Evolutionary conservation across 2,797 vertebrate genomes (phyloP).

Genomic region (Leptodactylus fallax): DNA sequence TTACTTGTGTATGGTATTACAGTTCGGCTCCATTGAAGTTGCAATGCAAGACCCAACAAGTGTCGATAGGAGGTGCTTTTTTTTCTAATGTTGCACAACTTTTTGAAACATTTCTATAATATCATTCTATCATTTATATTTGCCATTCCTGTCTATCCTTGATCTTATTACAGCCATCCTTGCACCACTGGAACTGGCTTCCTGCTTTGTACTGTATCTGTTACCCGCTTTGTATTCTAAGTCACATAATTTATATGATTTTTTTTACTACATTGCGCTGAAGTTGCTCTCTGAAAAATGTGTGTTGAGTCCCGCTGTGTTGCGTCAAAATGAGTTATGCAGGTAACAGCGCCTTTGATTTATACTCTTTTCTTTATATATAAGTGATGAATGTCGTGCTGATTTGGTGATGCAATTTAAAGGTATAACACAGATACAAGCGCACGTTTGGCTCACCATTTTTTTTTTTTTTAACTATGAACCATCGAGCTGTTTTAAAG

Average conservation of each 20-base stretch:
- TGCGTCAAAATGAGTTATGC: slow-evolving; percentile 38
- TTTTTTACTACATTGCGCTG: slow-evolving; percentile 18
- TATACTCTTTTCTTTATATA: slow-evolving; percentile 32
- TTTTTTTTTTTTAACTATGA: not conserved
- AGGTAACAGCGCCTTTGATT: slow-evolving; percentile 35
- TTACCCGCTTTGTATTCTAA: not conserved
- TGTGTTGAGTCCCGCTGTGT: slow-evolving; percentile 33
- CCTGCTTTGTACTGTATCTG: not conserved
- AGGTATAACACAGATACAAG: slow-evolving; percentile 10
- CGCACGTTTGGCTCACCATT: not conserved
- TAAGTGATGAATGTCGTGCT: slow-evolving; percentile 44
- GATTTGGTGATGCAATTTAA: slow-evolving; percentile 23
- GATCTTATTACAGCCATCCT: not conserved
- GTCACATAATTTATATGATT: slow-evolving; percentile 27
- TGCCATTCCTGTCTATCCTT: not conserved
- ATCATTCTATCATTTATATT: not conserved
- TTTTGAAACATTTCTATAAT: not conserved
- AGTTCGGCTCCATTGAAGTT: not conserved
- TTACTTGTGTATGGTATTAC: not conserved
- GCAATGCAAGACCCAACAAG: not conserved
- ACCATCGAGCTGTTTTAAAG: not conserved
- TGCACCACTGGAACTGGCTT: not conserved
- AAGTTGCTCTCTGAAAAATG: slow-evolving; percentile 35
- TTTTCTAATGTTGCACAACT: not conserved
- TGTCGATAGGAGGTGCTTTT: not conserved